A percentile compares a stretch with the other conserved stretches of the same genome.
phyloP scores from a whole-genome alignment of 2,113 vertebrate genomes.

The Chroicocephalus ridibundus region DNA sequence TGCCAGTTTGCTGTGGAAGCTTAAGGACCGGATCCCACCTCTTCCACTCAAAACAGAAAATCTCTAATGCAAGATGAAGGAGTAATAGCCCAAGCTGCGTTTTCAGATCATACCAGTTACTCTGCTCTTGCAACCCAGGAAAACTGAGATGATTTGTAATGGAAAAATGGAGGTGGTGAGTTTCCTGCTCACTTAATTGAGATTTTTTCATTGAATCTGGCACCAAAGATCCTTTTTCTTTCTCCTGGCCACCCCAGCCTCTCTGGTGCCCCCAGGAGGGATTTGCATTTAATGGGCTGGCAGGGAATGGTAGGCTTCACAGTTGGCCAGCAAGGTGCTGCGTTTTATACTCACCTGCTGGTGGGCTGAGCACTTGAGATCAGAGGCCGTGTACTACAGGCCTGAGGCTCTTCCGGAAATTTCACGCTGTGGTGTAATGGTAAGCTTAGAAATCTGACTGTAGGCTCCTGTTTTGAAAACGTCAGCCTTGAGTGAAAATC shows the following conservation, averaged over 20 bases:
- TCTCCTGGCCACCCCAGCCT: background rate
- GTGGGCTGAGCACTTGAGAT: background rate
- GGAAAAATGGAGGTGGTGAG: background rate
- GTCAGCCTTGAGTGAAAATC: background rate
- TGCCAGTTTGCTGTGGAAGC: background rate
- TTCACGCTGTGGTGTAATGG: rapidly evolving
- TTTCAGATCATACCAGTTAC: background rate
- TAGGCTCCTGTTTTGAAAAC: background rate
- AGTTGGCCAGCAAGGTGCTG: background rate
- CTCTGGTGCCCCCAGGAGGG: background rate
- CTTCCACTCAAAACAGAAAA: background rate
- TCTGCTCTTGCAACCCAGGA: background rate
- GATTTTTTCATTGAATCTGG: background rate
- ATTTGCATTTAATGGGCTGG: background rate
- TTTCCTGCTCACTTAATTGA: background rate
- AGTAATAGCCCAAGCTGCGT: background rate
- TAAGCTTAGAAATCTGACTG: background rate
- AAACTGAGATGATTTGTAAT: background rate
- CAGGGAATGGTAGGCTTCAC: background rate
- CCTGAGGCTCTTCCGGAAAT: background rate
- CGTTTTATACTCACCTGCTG: background rate
- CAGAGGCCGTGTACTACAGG: background rate
- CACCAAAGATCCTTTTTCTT: no score
- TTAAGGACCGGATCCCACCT: background rate
- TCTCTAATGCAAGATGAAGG: background rate